Evolutionary conservation across 2,888 invertebrate genomes (phyloP).

Genomic region (Erynnis tages): DNA sequence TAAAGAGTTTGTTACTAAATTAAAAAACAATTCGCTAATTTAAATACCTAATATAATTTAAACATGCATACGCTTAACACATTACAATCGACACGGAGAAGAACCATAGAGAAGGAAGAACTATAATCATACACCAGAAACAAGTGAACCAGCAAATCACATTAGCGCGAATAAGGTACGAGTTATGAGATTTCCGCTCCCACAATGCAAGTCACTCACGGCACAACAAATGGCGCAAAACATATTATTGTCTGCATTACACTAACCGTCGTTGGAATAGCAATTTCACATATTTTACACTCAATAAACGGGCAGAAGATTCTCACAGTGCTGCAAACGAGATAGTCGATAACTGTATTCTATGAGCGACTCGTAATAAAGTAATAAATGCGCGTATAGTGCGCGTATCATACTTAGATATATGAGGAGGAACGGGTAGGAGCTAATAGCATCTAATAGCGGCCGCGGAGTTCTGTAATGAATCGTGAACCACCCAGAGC

Average conservation of each 20-base stretch:
- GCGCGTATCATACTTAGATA: constrained; percentile 29
- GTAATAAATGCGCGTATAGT: constrained; percentile 41
- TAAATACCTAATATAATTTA: too few species aligned
- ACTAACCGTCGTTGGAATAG: constrained; percentile 24
- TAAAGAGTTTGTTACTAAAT: too few species aligned
- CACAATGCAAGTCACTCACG: constrained; percentile 19
- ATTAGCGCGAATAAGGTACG: constrained; percentile 6
- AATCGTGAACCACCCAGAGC: constrained; percentile 49
- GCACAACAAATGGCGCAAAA: constrained; percentile 33
- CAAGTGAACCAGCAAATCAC: not conserved
- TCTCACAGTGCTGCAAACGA: constrained; percentile 32
- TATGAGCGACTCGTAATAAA: constrained; percentile 39
- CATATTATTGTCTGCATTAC: constrained; percentile 31
- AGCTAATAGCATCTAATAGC: constrained; percentile 44
- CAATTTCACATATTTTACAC: constrained; percentile 35
- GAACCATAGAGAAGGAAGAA: too few species aligned
- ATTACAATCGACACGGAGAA: too few species aligned
- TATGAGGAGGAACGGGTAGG: constrained; percentile 34
- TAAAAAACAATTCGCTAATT: too few species aligned
- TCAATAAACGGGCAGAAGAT: constrained; percentile 32
- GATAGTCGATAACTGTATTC: constrained; percentile 34
- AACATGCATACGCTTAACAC: too few species aligned
- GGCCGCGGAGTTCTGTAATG: constrained; percentile 41
- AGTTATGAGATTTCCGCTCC: constrained; percentile 5
- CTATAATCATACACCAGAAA: not conserved